Percentiles rank a stretch among this genome's conserved stretches.
phyloP scores from a whole-genome alignment of 2,888 invertebrate genomes.

The Eilema caniola region DNA sequence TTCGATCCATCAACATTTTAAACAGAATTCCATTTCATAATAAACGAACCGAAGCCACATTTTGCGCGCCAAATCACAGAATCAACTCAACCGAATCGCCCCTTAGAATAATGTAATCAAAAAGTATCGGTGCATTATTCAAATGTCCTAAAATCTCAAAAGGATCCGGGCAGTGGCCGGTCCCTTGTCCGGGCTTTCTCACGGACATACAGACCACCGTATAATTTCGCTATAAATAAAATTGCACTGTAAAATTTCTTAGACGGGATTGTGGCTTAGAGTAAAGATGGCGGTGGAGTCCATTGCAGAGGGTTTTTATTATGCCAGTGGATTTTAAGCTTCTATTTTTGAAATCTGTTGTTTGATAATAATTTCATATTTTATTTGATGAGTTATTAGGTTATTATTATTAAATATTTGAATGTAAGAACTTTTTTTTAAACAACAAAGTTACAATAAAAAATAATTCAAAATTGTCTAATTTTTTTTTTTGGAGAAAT shows the following conservation, averaged over 20 bases:
- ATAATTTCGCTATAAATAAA: slow-evolving; percentile 85
- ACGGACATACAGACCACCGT: slow-evolving; percentile 67
- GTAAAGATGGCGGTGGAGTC: slow-evolving; percentile 49
- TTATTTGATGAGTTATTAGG: background rate
- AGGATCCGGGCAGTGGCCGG: slow-evolving; percentile 35
- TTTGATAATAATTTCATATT: background rate
- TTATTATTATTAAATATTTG: too few relatives aligned
- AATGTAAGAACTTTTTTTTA: too few relatives aligned
- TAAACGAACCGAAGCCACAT: slow-evolving; percentile 6
- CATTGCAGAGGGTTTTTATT: slow-evolving; percentile 16
- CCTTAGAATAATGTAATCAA: slow-evolving; percentile 33
- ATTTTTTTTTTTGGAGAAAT: too few relatives aligned
- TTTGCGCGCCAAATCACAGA: slow-evolving; percentile 17
- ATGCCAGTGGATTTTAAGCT: background rate
- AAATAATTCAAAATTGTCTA: too few relatives aligned
- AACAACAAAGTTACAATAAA: too few relatives aligned
- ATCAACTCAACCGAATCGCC: slow-evolving; percentile 21
- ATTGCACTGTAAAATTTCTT: slow-evolving; percentile 80
- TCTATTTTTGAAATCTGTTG: background rate
- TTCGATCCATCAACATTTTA: background rate
- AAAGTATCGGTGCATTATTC: slow-evolving; percentile 53
- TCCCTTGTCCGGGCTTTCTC: slow-evolving; percentile 62
- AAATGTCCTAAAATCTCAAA: slow-evolving; percentile 54
- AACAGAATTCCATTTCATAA: background rate
- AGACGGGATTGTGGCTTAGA: slow-evolving; percentile 56